Conservation (phyloP, 2,888 invertebrate species). For the Notodonta dromedarius region DNA sequence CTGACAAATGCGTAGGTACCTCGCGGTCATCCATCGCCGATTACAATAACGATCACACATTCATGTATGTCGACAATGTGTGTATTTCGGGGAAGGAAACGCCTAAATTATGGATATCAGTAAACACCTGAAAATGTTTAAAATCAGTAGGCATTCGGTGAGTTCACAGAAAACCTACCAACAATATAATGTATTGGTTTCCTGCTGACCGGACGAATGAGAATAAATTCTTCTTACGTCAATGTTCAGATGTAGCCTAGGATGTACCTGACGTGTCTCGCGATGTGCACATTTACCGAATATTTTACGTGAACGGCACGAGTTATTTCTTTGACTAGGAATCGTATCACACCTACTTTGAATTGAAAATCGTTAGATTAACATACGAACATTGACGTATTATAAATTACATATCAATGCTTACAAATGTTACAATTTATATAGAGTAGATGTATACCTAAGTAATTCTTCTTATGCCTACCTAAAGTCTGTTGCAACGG, state of each 20-base stretch:
- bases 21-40: conserved; percentile 21
- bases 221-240: conserved; percentile 1
- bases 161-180: conserved; percentile 11
- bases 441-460: no score
- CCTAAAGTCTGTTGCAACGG: no score
- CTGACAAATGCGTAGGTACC: no score
- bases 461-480: no score
- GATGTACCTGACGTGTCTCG: no score
- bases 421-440: no score
- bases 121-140: conserved; percentile 28
- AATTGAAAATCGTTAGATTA: no score
- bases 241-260: neutral
- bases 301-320: neutral
- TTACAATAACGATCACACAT: conserved; percentile 27
- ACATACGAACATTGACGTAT: no score
- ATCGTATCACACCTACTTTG: no score
- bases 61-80: conserved; percentile 18
- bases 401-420: no score
- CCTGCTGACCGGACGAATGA: conserved; percentile 4
- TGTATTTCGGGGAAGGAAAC: conserved; percentile 19
- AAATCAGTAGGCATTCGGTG: conserved; percentile 24
- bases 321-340: neutral
- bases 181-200: conserved; percentile 5
- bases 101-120: conserved; percentile 27
- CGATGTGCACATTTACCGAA: neutral